phyloP scores from a whole-genome alignment of 2,888 invertebrate species.

The Vannuccia rotundouncinata region DNA sequence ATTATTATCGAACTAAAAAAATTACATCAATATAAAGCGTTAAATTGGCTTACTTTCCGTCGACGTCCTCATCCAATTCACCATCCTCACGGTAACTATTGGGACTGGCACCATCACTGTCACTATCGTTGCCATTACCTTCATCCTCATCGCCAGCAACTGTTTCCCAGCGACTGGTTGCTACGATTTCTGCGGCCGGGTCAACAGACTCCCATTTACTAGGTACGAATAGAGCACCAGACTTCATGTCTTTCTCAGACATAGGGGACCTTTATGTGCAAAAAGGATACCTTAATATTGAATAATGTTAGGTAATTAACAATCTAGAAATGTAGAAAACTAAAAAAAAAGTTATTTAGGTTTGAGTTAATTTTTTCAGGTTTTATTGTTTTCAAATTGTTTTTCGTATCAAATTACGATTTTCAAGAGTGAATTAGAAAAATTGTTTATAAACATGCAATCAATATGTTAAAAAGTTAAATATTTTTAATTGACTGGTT shows the following conservation, averaged over 20 bases:
- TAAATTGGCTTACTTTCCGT: slow-evolving; percentile 44
- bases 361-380: too few relatives aligned
- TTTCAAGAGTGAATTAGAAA: too few relatives aligned
- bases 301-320: too few relatives aligned
- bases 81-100: slow-evolving; percentile 8
- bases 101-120: not conserved
- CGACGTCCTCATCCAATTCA: slow-evolving; percentile 44
- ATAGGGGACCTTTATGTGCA: not conserved
- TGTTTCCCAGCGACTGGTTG: slow-evolving; percentile 24
- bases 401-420: too few relatives aligned
- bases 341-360: too few relatives aligned
- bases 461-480: not conserved
- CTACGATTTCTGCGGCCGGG: slow-evolving; percentile 63
- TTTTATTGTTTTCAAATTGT: too few relatives aligned
- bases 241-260: not conserved
- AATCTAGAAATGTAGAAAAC: too few relatives aligned
- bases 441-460: not conserved
- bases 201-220: slow-evolving; percentile 89
- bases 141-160: slow-evolving; percentile 53
- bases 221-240: slow-evolving; percentile 23
- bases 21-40: too few relatives aligned
- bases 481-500: not conserved
- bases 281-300: not conserved
- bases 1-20: too few relatives aligned
- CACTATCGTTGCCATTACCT: slow-evolving; percentile 46